These are phyloP conservation scores for Vanessa tameamea DNA, from an alignment of 1,140 invertebrate species.

Conservation along the genomic window DNA sequence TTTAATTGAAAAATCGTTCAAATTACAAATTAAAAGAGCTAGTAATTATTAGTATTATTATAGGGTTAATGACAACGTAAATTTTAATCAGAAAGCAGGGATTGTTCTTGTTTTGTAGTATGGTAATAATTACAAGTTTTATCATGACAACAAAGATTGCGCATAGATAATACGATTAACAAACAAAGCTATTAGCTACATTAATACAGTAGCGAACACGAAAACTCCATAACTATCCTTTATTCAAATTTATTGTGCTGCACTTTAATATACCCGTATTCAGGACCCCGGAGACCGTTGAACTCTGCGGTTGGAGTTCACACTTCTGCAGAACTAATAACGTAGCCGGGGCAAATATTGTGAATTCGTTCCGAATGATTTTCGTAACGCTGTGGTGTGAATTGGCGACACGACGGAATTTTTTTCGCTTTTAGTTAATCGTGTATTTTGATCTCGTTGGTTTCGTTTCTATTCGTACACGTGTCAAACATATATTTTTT, in stretches of 20 bases:
- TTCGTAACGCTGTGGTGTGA: conserved; percentile 3
- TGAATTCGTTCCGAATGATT: conserved; percentile 5
- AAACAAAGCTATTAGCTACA: conserved; percentile 45
- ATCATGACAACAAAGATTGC: neutral
- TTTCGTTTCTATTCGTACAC: neutral
- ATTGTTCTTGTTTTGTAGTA: no score
- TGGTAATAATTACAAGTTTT: neutral
- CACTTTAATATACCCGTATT: conserved; percentile 56
- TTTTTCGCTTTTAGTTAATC: conserved; percentile 6
- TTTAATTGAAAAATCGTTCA: no score
- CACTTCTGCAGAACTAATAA: conserved; percentile 64
- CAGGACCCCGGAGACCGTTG: conserved; percentile 49
- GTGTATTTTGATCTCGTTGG: neutral
- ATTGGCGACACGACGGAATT: conserved; percentile 6
- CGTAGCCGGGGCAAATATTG: conserved; percentile 28
- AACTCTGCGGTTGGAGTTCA: conserved; percentile 56
- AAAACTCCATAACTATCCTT: conserved; percentile 74
- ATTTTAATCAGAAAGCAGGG: no score
- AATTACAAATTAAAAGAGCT: no score
- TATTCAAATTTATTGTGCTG: conserved; percentile 74
- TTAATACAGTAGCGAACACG: conserved; percentile 61
- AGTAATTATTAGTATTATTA: no score
- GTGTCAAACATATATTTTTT: no score
- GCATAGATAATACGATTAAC: neutral
- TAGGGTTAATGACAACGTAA: no score